These are phyloP conservation scores for Spizaetus ornatus DNA, from an alignment of 2,113 vertebrate genomes.

Conservation along the genomic window DNA sequence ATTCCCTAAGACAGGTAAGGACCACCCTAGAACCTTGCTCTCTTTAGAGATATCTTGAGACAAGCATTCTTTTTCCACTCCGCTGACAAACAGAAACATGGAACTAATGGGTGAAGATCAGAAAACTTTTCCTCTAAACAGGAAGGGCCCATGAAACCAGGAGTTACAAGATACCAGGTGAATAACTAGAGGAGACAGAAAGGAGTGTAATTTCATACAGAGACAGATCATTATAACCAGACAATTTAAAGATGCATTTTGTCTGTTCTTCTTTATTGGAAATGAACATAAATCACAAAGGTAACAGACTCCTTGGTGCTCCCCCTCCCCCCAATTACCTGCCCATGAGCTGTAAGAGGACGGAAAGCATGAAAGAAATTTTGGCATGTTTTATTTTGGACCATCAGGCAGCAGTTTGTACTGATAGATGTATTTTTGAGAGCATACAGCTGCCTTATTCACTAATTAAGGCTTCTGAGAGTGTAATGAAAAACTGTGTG, in stretches of 20 bases:
- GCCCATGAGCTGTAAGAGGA: not conserved
- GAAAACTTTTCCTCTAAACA: not conserved
- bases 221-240: not conserved
- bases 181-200: not conserved
- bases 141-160: not conserved
- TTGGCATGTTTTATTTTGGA: conserved; percentile 28
- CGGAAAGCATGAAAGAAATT: not conserved
- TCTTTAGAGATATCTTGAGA: not conserved
- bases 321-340: not conserved
- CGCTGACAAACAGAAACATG: not conserved
- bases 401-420: conserved; percentile 23
- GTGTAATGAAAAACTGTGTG: conserved; percentile 52
- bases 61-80: not conserved
- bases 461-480: conserved; percentile 62
- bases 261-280: not conserved
- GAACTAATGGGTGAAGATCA: not conserved
- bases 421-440: conserved; percentile 61
- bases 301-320: not conserved
- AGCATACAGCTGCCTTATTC: conserved; percentile 69
- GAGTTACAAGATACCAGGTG: not conserved
- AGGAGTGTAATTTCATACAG: not conserved
- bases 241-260: not conserved
- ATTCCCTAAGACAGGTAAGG: not conserved
- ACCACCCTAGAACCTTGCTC: not conserved
- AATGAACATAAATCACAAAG: not conserved